Conservation (phyloP, 2,113 vertebrate species). For the Ciconia maguari region DNA sequence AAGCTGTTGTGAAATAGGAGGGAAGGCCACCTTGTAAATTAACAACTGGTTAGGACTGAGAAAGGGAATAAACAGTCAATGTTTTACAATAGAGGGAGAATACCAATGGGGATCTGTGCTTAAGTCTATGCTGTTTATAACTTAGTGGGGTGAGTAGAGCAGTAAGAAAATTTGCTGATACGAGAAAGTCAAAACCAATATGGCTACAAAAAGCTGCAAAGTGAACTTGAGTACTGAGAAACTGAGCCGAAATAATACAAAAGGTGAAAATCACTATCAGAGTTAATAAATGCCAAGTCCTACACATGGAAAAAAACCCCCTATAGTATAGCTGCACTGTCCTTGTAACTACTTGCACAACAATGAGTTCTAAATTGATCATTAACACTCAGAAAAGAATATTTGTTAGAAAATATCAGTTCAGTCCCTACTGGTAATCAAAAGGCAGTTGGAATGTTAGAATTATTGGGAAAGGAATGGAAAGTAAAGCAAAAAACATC, state of each 20-base stretch:
- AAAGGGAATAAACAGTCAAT: not conserved
- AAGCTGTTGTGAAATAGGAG: not conserved
- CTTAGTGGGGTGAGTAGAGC: not conserved
- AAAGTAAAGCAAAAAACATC: not conserved
- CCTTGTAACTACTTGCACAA: not conserved
- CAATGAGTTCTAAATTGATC: not conserved
- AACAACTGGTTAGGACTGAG: not conserved
- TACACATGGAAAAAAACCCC: not conserved
- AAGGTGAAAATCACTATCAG: not conserved
- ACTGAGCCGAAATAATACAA: not conserved
- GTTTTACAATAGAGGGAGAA: not conserved
- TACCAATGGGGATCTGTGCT: not conserved
- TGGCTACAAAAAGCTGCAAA: not conserved
- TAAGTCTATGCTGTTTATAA: not conserved
- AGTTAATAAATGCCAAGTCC: not conserved
- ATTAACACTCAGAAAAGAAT: not conserved
- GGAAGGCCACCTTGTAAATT: not conserved
- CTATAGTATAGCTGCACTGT: not conserved
- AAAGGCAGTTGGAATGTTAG: not conserved
- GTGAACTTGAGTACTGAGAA: not conserved
- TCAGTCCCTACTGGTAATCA: not conserved
- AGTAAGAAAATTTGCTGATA: not conserved
- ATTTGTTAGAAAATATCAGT: not conserved
- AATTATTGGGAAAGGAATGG: not conserved
- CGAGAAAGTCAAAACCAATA: not conserved